These are phyloP conservation scores for Tragelaphus scriptus DNA, from an alignment of 2,113 vertebrate genomes.

Conservation along the genomic window DNA sequence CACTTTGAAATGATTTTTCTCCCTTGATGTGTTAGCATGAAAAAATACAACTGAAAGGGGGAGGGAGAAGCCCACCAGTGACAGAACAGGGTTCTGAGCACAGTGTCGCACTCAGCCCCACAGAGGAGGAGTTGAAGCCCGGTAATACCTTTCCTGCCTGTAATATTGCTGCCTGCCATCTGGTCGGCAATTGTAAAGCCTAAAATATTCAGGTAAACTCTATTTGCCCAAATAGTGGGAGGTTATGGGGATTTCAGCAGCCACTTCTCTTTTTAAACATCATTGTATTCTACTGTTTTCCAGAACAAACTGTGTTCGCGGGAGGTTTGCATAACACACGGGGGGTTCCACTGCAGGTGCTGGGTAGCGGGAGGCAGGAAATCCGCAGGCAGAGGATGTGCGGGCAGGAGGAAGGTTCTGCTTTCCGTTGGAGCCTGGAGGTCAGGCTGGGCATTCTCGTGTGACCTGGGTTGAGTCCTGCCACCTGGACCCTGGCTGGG, in stretches of 20 bases:
- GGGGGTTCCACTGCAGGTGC: not conserved
- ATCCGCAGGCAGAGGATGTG: rapidly evolving
- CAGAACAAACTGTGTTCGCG: conserved; percentile 29
- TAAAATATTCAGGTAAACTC: conserved; percentile 76
- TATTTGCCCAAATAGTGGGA: conserved; percentile 52
- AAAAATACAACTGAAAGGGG: conserved; percentile 61
- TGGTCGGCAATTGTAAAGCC: conserved; percentile 75
- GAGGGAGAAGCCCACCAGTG: not conserved
- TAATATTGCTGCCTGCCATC: conserved; percentile 72
- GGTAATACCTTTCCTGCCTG: conserved; percentile 71
- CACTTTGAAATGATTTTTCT: conserved; percentile 41
- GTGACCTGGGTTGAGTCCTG: not conserved
- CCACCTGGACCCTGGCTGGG: not conserved
- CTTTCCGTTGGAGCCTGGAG: not conserved
- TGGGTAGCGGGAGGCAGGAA: no score
- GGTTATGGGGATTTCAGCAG: conserved; percentile 69
- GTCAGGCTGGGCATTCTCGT: not conserved
- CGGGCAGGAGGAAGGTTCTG: rapidly evolving
- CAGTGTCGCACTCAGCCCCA: conserved; percentile 66
- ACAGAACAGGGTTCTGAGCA: conserved; percentile 67
- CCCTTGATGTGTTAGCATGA: conserved; percentile 55
- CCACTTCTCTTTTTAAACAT: conserved; percentile 56
- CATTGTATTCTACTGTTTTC: conserved; percentile 59
- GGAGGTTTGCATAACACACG: not conserved
- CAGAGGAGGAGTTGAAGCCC: conserved; percentile 42